Evolutionary conservation across 1,140 invertebrate species (phyloP).

Genomic region (Nasonia vitripennis): DNA sequence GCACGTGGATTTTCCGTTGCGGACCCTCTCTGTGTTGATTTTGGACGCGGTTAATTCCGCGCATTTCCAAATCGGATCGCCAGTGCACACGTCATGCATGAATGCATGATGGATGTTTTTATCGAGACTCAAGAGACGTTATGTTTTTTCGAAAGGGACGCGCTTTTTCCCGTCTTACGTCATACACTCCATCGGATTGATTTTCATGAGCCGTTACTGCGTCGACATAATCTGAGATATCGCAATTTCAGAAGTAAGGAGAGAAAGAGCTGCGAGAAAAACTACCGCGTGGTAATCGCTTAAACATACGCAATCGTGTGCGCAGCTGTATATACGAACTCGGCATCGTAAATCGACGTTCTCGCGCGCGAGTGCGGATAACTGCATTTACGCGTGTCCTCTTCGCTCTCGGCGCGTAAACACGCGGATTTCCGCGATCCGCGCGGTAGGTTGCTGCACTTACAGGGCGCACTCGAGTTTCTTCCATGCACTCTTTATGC

Average conservation of each 20-base stretch:
- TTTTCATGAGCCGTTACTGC: too few species aligned
- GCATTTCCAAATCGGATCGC: slow-evolving; percentile 9
- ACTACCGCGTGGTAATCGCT: not conserved
- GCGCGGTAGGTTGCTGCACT: not conserved
- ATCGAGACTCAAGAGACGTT: not conserved
- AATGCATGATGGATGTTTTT: not conserved
- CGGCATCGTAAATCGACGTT: slow-evolving; percentile 9
- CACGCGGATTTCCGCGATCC: not conserved
- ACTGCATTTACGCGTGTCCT: not conserved
- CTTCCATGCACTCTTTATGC: not conserved
- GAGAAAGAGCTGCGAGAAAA: not conserved
- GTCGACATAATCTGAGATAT: not conserved
- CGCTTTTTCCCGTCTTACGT: not conserved
- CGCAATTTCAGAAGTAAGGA: not conserved
- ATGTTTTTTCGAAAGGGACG: not conserved
- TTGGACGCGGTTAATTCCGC: slow-evolving; percentile 19
- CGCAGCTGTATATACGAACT: not conserved
- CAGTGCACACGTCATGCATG: not conserved
- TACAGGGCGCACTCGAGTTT: not conserved
- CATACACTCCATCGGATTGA: too few species aligned
- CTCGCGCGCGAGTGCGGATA: not conserved
- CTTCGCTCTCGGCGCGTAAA: not conserved
- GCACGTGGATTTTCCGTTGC: slow-evolving; percentile 23
- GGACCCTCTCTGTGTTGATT: slow-evolving; percentile 13
- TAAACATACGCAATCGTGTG: not conserved